Conservation (phyloP, 2,797 vertebrate genomes). For the Pogoniulus pusillus region DNA sequence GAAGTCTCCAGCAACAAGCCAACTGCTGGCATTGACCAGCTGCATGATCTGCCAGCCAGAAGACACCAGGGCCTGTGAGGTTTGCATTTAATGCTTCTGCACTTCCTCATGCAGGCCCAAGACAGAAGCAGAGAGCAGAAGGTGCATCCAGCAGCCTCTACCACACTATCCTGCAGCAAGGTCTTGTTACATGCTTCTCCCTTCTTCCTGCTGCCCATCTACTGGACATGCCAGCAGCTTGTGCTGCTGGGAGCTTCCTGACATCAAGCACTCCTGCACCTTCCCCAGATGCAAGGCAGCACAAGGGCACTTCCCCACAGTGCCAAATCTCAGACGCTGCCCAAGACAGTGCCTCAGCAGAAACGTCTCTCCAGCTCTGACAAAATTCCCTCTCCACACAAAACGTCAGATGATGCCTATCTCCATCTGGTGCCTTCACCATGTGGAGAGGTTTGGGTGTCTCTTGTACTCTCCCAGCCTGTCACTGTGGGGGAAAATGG, state of each 20-base stretch:
- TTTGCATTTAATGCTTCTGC: background rate
- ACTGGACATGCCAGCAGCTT: background rate
- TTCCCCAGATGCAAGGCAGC: accelerated
- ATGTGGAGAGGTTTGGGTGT: background rate
- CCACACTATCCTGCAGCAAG: background rate
- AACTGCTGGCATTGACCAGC: background rate
- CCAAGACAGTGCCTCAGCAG: background rate
- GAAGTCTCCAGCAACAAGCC: background rate
- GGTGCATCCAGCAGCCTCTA: background rate
- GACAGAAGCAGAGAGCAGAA: background rate
- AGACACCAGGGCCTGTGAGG: background rate
- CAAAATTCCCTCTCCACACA: background rate
- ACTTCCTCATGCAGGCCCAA: background rate
- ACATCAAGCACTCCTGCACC: accelerated
- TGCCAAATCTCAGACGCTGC: background rate
- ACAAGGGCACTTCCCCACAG: background rate
- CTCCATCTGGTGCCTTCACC: background rate
- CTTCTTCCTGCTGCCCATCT: background rate
- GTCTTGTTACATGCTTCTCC: background rate
- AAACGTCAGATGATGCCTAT: background rate
- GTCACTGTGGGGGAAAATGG: background rate
- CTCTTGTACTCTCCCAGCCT: background rate
- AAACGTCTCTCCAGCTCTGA: background rate
- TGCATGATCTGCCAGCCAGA: background rate
- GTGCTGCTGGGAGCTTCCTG: background rate